Percentiles rank a stretch among this genome's conserved stretches.
Evolutionary conservation across 2,113 vertebrate species (phyloP).

Genomic region (Chamaea fasciata): DNA sequence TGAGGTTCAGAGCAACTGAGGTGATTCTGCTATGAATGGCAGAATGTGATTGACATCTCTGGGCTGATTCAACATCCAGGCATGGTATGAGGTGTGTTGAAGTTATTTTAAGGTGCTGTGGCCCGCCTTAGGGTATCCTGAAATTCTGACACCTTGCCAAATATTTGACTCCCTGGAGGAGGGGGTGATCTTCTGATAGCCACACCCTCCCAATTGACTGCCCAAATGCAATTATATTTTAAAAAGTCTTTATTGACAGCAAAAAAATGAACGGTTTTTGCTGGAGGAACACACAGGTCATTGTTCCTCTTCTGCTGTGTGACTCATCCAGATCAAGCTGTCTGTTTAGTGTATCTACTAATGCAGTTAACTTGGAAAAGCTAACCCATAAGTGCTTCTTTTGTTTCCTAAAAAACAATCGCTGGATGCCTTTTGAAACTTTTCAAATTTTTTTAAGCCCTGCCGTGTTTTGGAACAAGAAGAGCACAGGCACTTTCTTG

Average conservation of each 20-base stretch:
- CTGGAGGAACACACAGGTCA: slow-evolving; percentile 58
- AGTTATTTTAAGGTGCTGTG: slow-evolving; percentile 46
- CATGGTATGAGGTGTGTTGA: slow-evolving; percentile 39
- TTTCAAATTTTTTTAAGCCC: not conserved
- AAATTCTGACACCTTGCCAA: not conserved
- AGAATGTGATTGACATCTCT: slow-evolving; percentile 23
- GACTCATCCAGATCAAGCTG: slow-evolving; percentile 13
- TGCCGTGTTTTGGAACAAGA: not conserved
- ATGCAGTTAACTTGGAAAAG: not conserved
- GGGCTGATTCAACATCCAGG: slow-evolving; percentile 55
- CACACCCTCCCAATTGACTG: slow-evolving; percentile 23
- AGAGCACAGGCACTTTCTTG: slow-evolving; percentile 34
- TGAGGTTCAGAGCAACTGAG: not conserved
- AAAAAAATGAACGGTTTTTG: slow-evolving; percentile 7
- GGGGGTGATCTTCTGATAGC: slow-evolving; percentile 16
- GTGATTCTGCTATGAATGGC: not conserved
- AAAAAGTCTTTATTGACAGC: slow-evolving; percentile 25
- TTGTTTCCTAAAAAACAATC: slow-evolving; percentile 54
- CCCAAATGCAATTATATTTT: slow-evolving; percentile 11
- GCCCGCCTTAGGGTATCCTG: slow-evolving; percentile 27
- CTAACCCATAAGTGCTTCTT: slow-evolving; percentile 24
- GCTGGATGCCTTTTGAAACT: not conserved
- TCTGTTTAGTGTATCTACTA: not conserved
- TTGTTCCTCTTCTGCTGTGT: slow-evolving; percentile 44
- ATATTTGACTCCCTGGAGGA: not conserved